Percentiles rank a stretch among this genome's conserved stretches.
Evolutionary conservation across 1,140 invertebrate genomes (phyloP).

Genomic region (Diorhabda sublineata): DNA sequence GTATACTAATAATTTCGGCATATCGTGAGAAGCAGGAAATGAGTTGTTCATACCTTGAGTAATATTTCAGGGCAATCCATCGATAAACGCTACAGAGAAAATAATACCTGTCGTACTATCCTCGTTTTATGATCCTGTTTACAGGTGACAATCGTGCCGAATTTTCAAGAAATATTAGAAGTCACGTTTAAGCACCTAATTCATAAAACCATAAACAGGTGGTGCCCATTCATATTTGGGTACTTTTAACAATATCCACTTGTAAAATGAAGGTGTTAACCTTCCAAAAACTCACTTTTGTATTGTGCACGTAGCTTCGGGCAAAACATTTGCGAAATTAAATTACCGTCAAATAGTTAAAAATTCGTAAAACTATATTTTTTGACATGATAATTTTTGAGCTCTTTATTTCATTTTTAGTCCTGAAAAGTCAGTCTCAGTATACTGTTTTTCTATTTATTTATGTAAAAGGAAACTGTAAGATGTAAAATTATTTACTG

Average conservation of each 20-base stretch:
- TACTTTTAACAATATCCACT: conserved; percentile 5
- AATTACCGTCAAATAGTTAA: no score
- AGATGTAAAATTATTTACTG: no score
- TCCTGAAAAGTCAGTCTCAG: no score
- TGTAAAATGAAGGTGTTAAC: conserved; percentile 5
- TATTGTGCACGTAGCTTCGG: neutral
- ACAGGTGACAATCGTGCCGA: conserved; percentile 29
- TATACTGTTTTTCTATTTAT: no score
- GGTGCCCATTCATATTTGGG: conserved; percentile 15
- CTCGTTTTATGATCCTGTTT: conserved; percentile 19
- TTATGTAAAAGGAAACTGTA: no score
- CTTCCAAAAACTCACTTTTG: conserved; percentile 1
- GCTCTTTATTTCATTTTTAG: no score
- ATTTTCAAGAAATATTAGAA: conserved; percentile 25
- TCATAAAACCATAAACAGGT: conserved; percentile 23
- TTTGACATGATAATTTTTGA: no score
- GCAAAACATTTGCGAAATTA: no score
- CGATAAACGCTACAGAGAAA: conserved; percentile 9
- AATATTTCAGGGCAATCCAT: conserved; percentile 14
- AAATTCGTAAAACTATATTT: no score
- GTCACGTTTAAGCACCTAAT: conserved; percentile 30
- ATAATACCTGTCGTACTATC: conserved; percentile 7
- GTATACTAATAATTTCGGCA: no score
- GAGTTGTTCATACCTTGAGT: neutral
- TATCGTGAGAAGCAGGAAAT: conserved; percentile 17